Evolutionary conservation across 2,888 invertebrate genomes (phyloP).

Genomic region (Ametastegia equiseti): DNA sequence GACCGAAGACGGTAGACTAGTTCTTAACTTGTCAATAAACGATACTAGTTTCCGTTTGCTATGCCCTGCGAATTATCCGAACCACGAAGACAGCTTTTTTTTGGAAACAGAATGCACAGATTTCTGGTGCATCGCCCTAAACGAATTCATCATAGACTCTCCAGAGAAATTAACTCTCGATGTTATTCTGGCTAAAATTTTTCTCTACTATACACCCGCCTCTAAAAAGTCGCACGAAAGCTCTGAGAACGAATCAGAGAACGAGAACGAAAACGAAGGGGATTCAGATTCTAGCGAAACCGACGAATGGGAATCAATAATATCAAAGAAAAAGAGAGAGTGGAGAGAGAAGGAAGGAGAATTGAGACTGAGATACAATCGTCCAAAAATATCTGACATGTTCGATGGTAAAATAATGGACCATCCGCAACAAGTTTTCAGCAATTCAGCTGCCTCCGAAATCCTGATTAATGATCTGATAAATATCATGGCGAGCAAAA

Average conservation of each 20-base stretch:
- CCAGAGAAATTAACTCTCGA: constrained; percentile 47
- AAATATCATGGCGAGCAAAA: constrained; percentile 65
- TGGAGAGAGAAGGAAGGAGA: constrained; percentile 57
- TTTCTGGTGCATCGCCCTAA: constrained; percentile 58
- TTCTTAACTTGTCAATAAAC: constrained; percentile 51
- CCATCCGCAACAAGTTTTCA: constrained; percentile 67
- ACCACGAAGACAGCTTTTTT: constrained; percentile 57
- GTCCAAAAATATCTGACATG: constrained; percentile 56
- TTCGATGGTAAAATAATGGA: constrained; percentile 52
- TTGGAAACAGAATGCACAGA: constrained; percentile 54
- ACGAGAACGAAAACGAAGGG: constrained; percentile 52
- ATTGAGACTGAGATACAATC: constrained; percentile 53
- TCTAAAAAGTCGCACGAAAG: constrained; percentile 19
- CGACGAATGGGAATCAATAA: constrained; percentile 39
- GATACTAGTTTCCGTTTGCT: constrained; percentile 49
- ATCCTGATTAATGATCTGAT: constrained; percentile 72
- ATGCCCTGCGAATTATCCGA: constrained; percentile 54
- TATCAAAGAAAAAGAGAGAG: constrained; percentile 53
- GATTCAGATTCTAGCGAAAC: neutral
- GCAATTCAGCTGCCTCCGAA: constrained; percentile 70
- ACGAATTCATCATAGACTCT: constrained; percentile 56
- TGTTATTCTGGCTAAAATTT: constrained; percentile 52
- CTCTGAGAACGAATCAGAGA: constrained; percentile 48
- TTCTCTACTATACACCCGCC: constrained; percentile 46
- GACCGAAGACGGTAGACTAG: constrained; percentile 53